Percentiles rank a stretch among this genome's conserved stretches.
These are phyloP conservation scores for Drosophila conformis DNA, from an alignment of 2,888 invertebrate genomes.

Conservation along the genomic window DNA sequence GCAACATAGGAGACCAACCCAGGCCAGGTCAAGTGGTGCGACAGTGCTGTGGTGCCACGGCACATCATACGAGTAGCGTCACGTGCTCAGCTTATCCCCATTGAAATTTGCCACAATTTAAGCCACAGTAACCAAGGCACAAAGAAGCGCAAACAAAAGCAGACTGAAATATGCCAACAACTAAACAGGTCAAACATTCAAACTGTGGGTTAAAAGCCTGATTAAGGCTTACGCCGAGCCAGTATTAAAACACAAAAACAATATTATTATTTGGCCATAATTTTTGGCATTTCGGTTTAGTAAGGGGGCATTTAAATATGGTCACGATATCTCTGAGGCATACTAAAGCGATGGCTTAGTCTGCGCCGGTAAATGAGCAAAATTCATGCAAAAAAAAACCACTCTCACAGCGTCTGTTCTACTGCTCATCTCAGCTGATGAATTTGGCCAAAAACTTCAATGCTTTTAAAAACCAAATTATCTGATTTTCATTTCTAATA, in stretches of 20 bases:
- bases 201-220: background rate
- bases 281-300: slow-evolving; percentile 5
- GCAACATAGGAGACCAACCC: slow-evolving; percentile 7
- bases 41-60: too few species aligned
- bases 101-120: slow-evolving; percentile 17
- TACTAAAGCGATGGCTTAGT: background rate
- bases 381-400: background rate
- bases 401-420: too few species aligned
- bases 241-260: slow-evolving; percentile 10
- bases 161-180: background rate
- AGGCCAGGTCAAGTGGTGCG: slow-evolving; percentile 5
- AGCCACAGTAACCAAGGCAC: slow-evolving; percentile 6
- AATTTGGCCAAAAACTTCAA: background rate
- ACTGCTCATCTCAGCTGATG: background rate
- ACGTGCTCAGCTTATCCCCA: slow-evolving; percentile 22
- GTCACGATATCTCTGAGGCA: background rate
- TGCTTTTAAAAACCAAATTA: background rate
- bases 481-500: background rate
- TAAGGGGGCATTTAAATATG: background rate
- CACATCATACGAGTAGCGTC: slow-evolving; percentile 11
- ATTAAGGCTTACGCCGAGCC: slow-evolving; percentile 5
- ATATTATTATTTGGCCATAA: slow-evolving; percentile 12
- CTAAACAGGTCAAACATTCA: slow-evolving; percentile 9
- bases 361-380: background rate
- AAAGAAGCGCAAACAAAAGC: background rate